phyloP scores from a whole-genome alignment of 2,113 vertebrate genomes.

The Gorsachius goisagi region DNA sequence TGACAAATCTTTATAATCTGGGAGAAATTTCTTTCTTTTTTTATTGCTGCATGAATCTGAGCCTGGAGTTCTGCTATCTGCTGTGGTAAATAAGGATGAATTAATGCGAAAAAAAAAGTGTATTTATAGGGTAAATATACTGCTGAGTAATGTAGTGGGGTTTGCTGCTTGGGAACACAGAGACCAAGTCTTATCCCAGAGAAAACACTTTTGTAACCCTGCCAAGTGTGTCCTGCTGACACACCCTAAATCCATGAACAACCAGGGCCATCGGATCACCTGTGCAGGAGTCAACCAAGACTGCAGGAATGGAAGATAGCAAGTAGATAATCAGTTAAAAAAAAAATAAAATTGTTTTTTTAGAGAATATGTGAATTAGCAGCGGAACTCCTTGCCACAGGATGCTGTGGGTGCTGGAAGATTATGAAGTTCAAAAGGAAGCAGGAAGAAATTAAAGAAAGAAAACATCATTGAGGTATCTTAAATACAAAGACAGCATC shows the following conservation, averaged over 20 bases:
- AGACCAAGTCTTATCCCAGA: not conserved
- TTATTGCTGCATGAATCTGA: conserved; percentile 42
- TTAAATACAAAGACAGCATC: not conserved
- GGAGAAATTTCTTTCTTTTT: conserved; percentile 38
- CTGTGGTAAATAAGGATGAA: conserved; percentile 56
- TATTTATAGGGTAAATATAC: conserved; percentile 32
- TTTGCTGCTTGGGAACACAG: conserved; percentile 14
- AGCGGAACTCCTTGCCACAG: not conserved
- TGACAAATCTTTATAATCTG: conserved; percentile 65
- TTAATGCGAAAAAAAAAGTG: not conserved
- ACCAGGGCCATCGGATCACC: not conserved
- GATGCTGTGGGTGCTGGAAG: not conserved
- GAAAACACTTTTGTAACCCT: not conserved
- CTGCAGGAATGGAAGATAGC: not conserved
- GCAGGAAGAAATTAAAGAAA: not conserved
- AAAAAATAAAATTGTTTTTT: not conserved
- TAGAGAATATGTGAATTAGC: not conserved
- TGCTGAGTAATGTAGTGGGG: conserved; percentile 21
- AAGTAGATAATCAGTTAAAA: not conserved
- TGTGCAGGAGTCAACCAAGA: not conserved
- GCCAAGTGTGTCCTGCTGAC: not conserved
- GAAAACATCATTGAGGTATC: not conserved
- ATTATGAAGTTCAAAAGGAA: not conserved
- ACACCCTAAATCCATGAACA: not conserved
- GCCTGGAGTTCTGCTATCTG: conserved; percentile 49